Percentiles rank a stretch among this genome's conserved stretches.
Evolutionary conservation across 2,888 invertebrate genomes (phyloP).

Genomic region (Drosophila aldrichi): DNA sequence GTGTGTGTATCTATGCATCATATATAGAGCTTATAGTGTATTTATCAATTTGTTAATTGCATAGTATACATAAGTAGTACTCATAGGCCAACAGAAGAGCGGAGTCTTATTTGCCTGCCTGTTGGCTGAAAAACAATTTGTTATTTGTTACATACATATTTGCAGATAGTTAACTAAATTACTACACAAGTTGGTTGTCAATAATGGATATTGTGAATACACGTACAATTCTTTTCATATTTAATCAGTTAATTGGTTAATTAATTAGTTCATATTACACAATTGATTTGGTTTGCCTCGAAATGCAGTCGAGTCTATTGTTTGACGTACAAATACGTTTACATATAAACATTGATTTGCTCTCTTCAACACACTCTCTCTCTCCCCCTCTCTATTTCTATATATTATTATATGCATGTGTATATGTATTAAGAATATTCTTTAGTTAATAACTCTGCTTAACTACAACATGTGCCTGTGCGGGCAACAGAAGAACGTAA

Average conservation of each 20-base stretch:
- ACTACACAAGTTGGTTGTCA: constrained; percentile 65
- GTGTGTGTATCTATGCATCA: constrained; percentile 7
- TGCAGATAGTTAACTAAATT: constrained; percentile 70
- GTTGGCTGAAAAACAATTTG: constrained; percentile 31
- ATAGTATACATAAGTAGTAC: constrained; percentile 61
- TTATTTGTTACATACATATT: constrained; percentile 44
- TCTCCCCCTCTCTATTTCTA: neutral
- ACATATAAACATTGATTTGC: constrained; percentile 18
- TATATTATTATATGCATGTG: constrained; percentile 26
- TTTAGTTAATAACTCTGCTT: constrained; percentile 59
- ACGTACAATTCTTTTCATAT: constrained; percentile 14
- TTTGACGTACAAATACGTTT: constrained; percentile 17
- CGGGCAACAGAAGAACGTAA: constrained; percentile 18
- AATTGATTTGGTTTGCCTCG: constrained; percentile 32
- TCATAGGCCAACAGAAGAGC: constrained; percentile 21
- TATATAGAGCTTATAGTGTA: constrained; percentile 46
- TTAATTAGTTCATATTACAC: constrained; percentile 13
- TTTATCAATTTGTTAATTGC: constrained; percentile 77
- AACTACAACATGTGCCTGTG: constrained; percentile 62
- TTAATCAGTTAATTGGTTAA: constrained; percentile 15
- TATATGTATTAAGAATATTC: constrained; percentile 41
- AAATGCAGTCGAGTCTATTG: constrained; percentile 44
- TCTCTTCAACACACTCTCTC: neutral
- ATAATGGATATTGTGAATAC: constrained; percentile 50
- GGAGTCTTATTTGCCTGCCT: constrained; percentile 10